phyloP scores from a whole-genome alignment of 2,888 invertebrate species.

The Phlogophora meticulosa region DNA sequence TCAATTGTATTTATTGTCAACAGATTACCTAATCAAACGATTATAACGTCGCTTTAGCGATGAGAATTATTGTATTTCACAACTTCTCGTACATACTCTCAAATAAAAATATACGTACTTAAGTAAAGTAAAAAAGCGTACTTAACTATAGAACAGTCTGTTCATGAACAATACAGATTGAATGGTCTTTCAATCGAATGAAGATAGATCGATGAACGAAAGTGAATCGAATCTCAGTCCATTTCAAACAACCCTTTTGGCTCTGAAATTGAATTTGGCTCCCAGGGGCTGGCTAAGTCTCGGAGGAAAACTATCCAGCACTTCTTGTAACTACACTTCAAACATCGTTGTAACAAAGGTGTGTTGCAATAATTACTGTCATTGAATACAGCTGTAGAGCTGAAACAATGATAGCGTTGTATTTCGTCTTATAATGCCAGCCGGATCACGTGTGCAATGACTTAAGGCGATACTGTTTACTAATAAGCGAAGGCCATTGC shows the following conservation, averaged over 20 bases:
- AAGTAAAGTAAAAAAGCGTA: background rate
- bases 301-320: background rate
- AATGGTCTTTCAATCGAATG: background rate
- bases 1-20: slow-evolving; percentile 50
- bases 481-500: slow-evolving; percentile 47
- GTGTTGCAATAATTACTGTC: slow-evolving; percentile 42
- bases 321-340: slow-evolving; percentile 30
- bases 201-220: background rate
- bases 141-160: background rate
- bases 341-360: slow-evolving; percentile 31
- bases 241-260: slow-evolving; percentile 25
- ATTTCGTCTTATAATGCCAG: slow-evolving; percentile 47
- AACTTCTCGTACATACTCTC: background rate
- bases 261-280: slow-evolving; percentile 33
- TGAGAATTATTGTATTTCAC: background rate
- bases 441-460: slow-evolving; percentile 49
- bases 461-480: slow-evolving; percentile 57
- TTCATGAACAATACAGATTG: background rate
- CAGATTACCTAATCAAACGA: slow-evolving; percentile 15
- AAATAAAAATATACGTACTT: background rate
- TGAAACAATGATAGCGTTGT: slow-evolving; percentile 57
- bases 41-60: slow-evolving; percentile 4
- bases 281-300: slow-evolving; percentile 4
- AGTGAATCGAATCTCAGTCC: slow-evolving; percentile 1
- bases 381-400: slow-evolving; percentile 27